These are phyloP conservation scores for Athalia circularis DNA, from an alignment of 2,888 invertebrate genomes.

Conservation along the genomic window DNA sequence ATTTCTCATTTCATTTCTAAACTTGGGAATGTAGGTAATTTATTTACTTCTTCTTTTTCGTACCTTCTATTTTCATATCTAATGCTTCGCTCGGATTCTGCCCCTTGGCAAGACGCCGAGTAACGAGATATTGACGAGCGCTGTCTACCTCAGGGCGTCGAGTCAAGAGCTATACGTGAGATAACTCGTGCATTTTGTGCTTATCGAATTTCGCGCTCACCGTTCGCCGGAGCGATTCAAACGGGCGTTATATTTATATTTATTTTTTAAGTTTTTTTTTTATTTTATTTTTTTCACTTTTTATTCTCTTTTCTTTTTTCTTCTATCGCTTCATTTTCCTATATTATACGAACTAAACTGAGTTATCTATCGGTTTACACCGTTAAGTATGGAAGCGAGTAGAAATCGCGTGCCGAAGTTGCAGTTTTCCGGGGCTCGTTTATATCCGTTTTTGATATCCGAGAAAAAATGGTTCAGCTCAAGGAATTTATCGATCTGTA, in stretches of 20 bases:
- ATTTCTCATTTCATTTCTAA: too few relatives aligned
- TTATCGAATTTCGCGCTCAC: conserved; percentile 27
- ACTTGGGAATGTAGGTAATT: neutral
- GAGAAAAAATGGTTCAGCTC: too few relatives aligned
- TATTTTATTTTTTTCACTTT: neutral
- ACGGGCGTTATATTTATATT: neutral
- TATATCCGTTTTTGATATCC: too few relatives aligned
- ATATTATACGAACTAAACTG: neutral
- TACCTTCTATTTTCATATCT: neutral
- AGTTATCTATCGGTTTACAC: conserved; percentile 6
- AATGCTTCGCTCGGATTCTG: neutral
- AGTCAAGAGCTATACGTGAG: conserved; percentile 15
- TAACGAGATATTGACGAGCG: conserved; percentile 46
- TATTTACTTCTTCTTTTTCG: conserved; percentile 7
- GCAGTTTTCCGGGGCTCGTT: too few relatives aligned
- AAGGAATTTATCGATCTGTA: too few relatives aligned
- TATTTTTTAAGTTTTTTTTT: neutral
- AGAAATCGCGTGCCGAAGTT: too few relatives aligned
- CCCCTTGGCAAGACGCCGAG: conserved; percentile 32
- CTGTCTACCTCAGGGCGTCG: conserved; percentile 24
- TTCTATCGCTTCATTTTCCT: neutral
- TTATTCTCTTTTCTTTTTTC: neutral
- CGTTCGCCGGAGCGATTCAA: neutral
- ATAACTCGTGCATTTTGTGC: conserved; percentile 38
- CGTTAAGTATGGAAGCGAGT: neutral